Base-by-base conservation (phyloP, 2,888 invertebrate species). In the Hecatera dysodea region DNA sequence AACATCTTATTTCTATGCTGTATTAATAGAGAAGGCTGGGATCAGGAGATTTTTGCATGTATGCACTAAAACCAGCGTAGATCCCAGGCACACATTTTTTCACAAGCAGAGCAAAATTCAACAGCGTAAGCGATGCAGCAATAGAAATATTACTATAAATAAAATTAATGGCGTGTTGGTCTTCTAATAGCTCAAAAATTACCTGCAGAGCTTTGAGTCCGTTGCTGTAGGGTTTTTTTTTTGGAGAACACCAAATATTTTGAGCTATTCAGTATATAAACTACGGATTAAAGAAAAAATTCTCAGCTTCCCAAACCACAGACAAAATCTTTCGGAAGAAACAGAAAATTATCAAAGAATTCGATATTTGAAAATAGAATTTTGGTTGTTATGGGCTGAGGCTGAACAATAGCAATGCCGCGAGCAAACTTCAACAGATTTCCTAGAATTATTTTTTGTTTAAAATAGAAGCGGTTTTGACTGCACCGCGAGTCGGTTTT, bases 151-250 rank as follows among this genome's bases (percentile, higher is more conserved):
- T 42, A 6, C 7, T 53, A 39, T 17, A 11, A 24, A 7, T n/a
- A n/a, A 29, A 59, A 59, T 42, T 59, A 9, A 46, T 42, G 19
- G 44, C 44, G 39, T 67, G n/a, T 57, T 36, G 4, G 12, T 59
- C 27, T 62, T 50, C 19, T 24, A n/a, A 29, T 27, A 67, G 19
- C 11, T 48, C 48, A 46, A 57, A 63, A 66, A 53, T 36, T 82
- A 74, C 78, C 69, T 80, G 77, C 60, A 59, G 57, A 2, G 39
- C 62, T 61, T 62, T 22, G n/a, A 62, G 52, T 65, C 72, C 69
- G n/a, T 77, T 75, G 72, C 72, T 69, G 67, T 53, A 17, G 46
- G 19, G n/a, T 12, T n/a, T 29, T 68, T 73, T 81, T 80, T 72
- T 75, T 57, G 68, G 19, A n/a, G 19, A 27, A 22, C 22, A 19